These are phyloP conservation scores for Aldrovandia affinis DNA, from an alignment of 2,797 vertebrate species.

Conservation along the genomic window DNA sequence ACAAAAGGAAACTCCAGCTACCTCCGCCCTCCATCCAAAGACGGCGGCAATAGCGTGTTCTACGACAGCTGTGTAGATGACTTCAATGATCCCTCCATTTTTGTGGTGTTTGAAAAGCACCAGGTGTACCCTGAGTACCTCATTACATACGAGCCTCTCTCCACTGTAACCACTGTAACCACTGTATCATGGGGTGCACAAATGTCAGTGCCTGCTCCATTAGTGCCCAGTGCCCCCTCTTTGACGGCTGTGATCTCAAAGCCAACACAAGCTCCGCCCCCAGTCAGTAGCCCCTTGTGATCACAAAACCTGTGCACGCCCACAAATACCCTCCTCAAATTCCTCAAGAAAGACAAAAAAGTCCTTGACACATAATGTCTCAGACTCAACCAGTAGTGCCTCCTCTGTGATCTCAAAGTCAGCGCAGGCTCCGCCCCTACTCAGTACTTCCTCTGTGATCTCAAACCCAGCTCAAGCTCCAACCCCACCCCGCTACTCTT, in stretches of 20 bases:
- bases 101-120: constrained; percentile 72
- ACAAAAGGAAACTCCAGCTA: constrained; percentile 70
- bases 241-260: neutral
- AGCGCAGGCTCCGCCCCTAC: neutral
- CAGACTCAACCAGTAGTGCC: neutral
- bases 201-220: neutral
- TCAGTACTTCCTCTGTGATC: neutral
- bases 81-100: constrained; percentile 62
- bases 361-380: neutral
- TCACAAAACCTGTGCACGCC: neutral
- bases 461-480: too few relatives aligned
- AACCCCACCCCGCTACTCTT: neutral
- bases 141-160: constrained; percentile 58
- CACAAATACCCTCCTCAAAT: neutral
- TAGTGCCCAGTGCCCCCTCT: neutral
- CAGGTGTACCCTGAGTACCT: constrained; percentile 79
- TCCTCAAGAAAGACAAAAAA: neutral
- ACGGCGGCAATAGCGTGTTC: constrained; percentile 57
- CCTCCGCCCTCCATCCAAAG: constrained; percentile 66
- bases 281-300: neutral
- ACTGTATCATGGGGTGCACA: too few relatives aligned
- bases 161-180: neutral
- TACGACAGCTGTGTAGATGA: constrained; percentile 76
- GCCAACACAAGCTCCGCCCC: neutral
- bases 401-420: neutral